Evolutionary conservation across 1,140 invertebrate genomes (phyloP).

Genomic region (Aphis craccivora): DNA sequence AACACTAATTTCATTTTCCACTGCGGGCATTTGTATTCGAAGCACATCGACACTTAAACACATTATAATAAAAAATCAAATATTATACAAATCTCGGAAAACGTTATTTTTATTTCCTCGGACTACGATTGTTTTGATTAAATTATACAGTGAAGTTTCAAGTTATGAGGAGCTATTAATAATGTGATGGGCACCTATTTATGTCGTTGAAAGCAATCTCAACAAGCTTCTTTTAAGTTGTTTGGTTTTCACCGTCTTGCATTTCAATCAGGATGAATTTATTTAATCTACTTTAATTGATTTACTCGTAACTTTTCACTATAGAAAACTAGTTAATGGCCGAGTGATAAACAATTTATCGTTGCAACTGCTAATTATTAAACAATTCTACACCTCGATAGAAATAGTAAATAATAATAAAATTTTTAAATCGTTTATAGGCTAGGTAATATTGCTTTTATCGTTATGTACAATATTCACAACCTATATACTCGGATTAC

Average conservation of each 20-base stretch:
- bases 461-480: background rate
- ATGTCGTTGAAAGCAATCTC: background rate
- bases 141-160: background rate
- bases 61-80: background rate
- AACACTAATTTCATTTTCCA: background rate
- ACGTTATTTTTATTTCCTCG: background rate
- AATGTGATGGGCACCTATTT: background rate
- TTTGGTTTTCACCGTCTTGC: background rate
- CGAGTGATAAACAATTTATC: background rate
- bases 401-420: background rate
- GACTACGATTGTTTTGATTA: background rate
- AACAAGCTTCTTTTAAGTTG: background rate
- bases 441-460: background rate
- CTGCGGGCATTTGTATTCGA: background rate
- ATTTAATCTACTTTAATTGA: background rate
- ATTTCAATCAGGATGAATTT: background rate
- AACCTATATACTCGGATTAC: background rate
- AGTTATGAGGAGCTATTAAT: background rate
- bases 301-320: background rate
- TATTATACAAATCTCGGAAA: background rate
- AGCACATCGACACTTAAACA: background rate
- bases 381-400: background rate
- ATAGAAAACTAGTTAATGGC: background rate
- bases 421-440: background rate
- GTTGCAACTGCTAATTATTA: background rate